Evolutionary conservation across 2,113 vertebrate species (phyloP), one percentile per base, ranked within the genome.

Genomic region (Orycteropus afer): DNA sequence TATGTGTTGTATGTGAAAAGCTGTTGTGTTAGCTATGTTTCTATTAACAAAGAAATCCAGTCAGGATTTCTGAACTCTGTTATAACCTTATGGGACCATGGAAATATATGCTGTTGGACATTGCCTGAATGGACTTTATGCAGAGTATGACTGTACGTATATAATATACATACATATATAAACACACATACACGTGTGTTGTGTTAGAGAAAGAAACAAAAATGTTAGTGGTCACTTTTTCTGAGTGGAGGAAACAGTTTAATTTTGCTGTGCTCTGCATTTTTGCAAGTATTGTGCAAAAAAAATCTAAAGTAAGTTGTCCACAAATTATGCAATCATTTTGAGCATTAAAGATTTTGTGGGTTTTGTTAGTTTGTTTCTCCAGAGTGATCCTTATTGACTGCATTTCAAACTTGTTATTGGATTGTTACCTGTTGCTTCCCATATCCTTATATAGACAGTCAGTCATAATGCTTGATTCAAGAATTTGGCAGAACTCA

Each of bases 351-450:
- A 53, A 14, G 27, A 55, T 82, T 94, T 87, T 78, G 65, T 69
- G 10, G 34, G 1, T 57, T 88, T 93, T 97, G 9, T 73, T 91
- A 18, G 20, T 81, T 96, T 92, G 18, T 71, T 84, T 92, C 34
- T 88, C 9, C 15, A 65, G 51, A 71, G 67, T 80, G 59, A 69
- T 11, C 13, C 49, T 55, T 22, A 40, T 1, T 47, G 40, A 84
- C 34, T 57, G 42, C 27, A 76, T 69, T 93, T 96, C 22, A 92
- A 14, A 86, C 18, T 93, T 71, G 18, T 63, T 37, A 45, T 40
- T 83, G 55, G 2, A 53, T 79, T 86, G 29, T 82, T 78, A 89
- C 61, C 18, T 92, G 37, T 90, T 53, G 37, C 22, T 29, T 91
- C 37, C 81, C 71, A 18, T 83, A 34, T 63, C 37, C 37, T 51